phyloP scores from a whole-genome alignment of 23 tunicate species.

The Halocynthia roretzi region DNA sequence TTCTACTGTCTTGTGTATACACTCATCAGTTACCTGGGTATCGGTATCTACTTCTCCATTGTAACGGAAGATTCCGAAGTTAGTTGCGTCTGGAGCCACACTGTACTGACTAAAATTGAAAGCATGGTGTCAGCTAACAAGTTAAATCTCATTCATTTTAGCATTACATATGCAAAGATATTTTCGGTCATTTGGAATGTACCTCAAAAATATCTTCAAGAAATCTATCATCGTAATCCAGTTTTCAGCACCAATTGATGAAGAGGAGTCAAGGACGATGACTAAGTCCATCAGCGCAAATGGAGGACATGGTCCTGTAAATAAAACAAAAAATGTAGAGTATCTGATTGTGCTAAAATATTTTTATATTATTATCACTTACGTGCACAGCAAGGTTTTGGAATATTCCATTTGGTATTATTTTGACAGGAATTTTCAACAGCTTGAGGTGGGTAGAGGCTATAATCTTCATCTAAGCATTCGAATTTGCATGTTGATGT shows the following conservation, averaged over 20 bases:
- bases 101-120: too few relatives aligned
- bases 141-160: background rate
- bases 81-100: background rate
- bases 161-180: background rate
- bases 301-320: conserved; percentile 42
- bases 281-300: conserved; percentile 30
- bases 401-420: conserved; percentile 1
- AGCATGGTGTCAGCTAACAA: too few relatives aligned
- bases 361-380: too few relatives aligned
- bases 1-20: too few relatives aligned
- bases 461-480: conserved; percentile 30
- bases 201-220: conserved; percentile 19
- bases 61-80: conserved; percentile 3
- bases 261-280: conserved; percentile 24
- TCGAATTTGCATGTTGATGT: conserved; percentile 30
- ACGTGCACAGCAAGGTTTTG: conserved; percentile 11
- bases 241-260: conserved; percentile 30
- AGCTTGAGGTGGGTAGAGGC: conserved; percentile 25
- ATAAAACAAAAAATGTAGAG: background rate
- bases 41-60: background rate
- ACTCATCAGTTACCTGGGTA: background rate
- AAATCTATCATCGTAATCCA: conserved; percentile 18
- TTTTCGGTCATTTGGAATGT: background rate
- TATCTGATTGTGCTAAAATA: too few relatives aligned
- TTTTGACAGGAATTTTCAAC: background rate